Evolutionary conservation across 2,888 invertebrate genomes (phyloP), one percentile per base, ranked within the genome.

Genomic region (Drosophila villosipedis): DNA sequence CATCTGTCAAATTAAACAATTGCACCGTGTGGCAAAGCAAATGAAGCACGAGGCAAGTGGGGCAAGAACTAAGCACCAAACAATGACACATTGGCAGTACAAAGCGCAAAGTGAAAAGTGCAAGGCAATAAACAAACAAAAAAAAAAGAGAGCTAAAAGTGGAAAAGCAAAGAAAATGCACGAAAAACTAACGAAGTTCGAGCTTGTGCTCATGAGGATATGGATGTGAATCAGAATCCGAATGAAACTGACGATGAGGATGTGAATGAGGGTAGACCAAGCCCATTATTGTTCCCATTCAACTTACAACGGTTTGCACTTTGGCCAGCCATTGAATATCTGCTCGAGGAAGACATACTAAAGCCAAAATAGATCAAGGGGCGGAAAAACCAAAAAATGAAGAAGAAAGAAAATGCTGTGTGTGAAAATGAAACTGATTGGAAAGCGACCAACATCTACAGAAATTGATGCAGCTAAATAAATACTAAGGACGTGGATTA

Each of bases 301-400:
- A 91, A 91, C 91, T 91, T 90, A 91, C 91, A 91, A 84, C 91
- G 87, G 82, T 91, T 91, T 91, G 91, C 91, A 91, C 91, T 91
- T 91, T 91, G 89, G 81, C 73, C 78, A 68, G 71, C 73, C 67
- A 81, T 61, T 68, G 73, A 67, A 68, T 82, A 81, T 78, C 68
- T 76, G 67, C 61, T 52, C 50, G 59, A 66, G 73, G 35, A 71
- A 78, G 74, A 80, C 73, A 73, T 49, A 60, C 70, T 60, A 76
- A 50, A 49, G 58, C 66, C 74, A 55, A 74, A 82, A 83, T 74
- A 80, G 82, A 84, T 83, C 74, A 80, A 79, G 53, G 70, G 59
- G 31, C 59, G 64, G 43, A 35, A n/a, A 47, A 59, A 49, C 39
- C 41, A 35, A 72, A 79, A 73, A 81, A 78, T 16, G 16, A 9